phyloP scores from a whole-genome alignment of 2,113 vertebrate species.

The Ophthalmolycus amberensis region DNA sequence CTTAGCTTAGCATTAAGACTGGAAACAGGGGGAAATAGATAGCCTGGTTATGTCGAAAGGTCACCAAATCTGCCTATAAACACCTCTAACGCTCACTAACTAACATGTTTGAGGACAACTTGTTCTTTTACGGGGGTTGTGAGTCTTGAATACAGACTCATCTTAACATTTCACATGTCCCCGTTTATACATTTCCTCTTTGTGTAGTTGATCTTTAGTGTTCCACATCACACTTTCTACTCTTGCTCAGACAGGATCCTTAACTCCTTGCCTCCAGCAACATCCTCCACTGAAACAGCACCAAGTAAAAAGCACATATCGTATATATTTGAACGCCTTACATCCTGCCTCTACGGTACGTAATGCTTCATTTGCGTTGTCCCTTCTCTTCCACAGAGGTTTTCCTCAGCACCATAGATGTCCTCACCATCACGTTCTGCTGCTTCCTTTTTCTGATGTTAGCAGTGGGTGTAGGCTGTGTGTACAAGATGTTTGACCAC shows the following conservation, averaged over 20 bases:
- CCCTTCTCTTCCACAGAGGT: constrained; percentile 49
- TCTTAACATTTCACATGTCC: neutral
- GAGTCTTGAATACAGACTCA: neutral
- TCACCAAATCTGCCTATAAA: neutral
- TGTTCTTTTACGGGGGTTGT: neutral
- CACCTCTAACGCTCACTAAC: neutral
- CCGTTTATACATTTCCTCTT: neutral
- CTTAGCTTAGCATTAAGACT: constrained; percentile 5
- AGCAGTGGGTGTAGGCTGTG: constrained; percentile 27
- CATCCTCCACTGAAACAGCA: constrained; percentile 23
- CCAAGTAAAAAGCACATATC: constrained; percentile 43
- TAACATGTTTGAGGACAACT: neutral
- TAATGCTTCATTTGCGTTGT: neutral
- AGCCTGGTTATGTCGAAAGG: neutral
- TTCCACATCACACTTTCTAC: constrained; percentile 9
- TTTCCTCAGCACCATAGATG: constrained; percentile 41
- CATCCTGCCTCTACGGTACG: rapidly evolving
- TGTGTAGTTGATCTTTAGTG: constrained; percentile 17
- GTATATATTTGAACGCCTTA: neutral
- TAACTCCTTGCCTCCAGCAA: constrained; percentile 17
- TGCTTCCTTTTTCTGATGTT: constrained; percentile 73
- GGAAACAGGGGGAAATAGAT: neutral
- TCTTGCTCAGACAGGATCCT: constrained; percentile 48
- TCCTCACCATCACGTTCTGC: constrained; percentile 72
- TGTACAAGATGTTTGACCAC: constrained; percentile 45